Conservation (phyloP, 2,888 invertebrate genomes). For the Oxytorus armatus region DNA sequence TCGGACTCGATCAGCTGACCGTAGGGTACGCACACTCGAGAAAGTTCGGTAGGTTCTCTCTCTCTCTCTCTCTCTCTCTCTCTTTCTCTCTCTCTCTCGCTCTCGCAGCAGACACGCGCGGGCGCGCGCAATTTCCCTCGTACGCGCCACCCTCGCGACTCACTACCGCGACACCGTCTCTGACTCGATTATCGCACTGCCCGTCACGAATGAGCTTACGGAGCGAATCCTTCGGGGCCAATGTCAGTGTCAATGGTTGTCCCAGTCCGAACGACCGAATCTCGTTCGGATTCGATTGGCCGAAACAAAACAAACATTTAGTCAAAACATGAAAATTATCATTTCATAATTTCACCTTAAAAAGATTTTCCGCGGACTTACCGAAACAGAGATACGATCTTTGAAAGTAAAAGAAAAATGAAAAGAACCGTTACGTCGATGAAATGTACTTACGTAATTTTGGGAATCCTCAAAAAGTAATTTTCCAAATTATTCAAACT, state of each 20-base stretch:
- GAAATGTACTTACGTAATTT: slow-evolving; percentile 11
- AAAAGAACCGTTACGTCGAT: background rate
- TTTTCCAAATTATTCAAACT: slow-evolving; percentile 9
- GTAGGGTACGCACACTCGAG: slow-evolving; percentile 39
- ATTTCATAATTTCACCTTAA: no score
- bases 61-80: slow-evolving; percentile 5
- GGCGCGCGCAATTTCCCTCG: slow-evolving; percentile 56
- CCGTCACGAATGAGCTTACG: slow-evolving; percentile 54
- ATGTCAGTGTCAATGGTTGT: slow-evolving; percentile 65
- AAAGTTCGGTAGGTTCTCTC: background rate
- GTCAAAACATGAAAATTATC: no score
- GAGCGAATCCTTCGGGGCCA: slow-evolving; percentile 58
- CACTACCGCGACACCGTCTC: slow-evolving; percentile 39
- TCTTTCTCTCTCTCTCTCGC: slow-evolving; percentile 22
- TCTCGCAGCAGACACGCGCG: slow-evolving; percentile 38
- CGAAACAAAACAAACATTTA: no score
- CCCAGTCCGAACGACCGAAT: slow-evolving; percentile 54
- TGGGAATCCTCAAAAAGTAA: background rate
- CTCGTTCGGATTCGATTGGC: background rate
- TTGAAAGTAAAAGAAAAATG: background rate
- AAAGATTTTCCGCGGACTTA: no score
- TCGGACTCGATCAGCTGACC: slow-evolving; percentile 62
- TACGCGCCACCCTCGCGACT: slow-evolving; percentile 44
- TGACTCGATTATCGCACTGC: slow-evolving; percentile 63
- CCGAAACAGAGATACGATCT: slow-evolving; percentile 22